phyloP scores from a whole-genome alignment of 2,888 invertebrate species.

The Agrochola litura region DNA sequence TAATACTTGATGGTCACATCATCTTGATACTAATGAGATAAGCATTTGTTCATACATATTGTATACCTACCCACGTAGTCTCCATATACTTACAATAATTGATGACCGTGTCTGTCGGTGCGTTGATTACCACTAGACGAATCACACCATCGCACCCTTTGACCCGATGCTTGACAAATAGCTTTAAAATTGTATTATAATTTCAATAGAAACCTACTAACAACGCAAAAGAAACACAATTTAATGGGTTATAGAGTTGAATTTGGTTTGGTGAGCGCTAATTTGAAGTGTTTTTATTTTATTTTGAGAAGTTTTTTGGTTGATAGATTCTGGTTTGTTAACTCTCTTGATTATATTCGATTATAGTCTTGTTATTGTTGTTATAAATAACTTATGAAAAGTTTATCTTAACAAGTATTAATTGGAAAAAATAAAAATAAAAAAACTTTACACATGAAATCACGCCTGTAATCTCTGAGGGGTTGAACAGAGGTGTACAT shows the following conservation, averaged over 20 bases:
- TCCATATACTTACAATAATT: slow-evolving; percentile 74
- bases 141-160: slow-evolving; percentile 82
- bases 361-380: slow-evolving; percentile 44
- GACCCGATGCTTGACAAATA: slow-evolving; percentile 85
- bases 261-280: background rate
- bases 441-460: no score
- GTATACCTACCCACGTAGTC: slow-evolving; percentile 29
- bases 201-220: slow-evolving; percentile 37
- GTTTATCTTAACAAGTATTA: background rate
- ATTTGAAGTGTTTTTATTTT: slow-evolving; percentile 49
- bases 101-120: slow-evolving; percentile 80
- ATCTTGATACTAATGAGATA: slow-evolving; percentile 16
- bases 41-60: slow-evolving; percentile 21
- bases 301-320: slow-evolving; percentile 38
- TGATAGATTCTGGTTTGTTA: slow-evolving; percentile 45
- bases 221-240: slow-evolving; percentile 2
- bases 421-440: background rate
- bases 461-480: no score
- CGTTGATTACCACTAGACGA: slow-evolving; percentile 83
- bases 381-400: background rate
- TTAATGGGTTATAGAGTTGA: background rate
- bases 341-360: slow-evolving; percentile 34
- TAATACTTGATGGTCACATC: background rate
- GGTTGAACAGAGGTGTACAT: no score
- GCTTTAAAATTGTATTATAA: slow-evolving; percentile 75